These are phyloP conservation scores for Byasa hedistus DNA, from an alignment of 2,888 invertebrate genomes.

Conservation along the genomic window DNA sequence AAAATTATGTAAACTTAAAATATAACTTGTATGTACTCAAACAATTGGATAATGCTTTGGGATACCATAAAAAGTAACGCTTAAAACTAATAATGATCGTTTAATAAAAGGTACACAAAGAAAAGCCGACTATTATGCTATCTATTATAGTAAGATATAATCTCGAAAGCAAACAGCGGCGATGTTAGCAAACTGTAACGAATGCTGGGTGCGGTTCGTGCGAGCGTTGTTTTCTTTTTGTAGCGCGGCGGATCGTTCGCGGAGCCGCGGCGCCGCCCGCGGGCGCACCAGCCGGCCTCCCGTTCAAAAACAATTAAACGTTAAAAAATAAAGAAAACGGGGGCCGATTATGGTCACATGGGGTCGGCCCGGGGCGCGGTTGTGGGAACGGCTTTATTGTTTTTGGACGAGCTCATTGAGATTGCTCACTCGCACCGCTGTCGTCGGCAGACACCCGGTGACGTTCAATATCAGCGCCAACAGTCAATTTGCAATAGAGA, in stretches of 20 bases:
- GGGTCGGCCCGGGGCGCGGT: constrained; percentile 60
- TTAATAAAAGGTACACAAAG: constrained; percentile 3
- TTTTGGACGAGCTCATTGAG: constrained; percentile 52
- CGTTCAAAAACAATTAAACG: constrained; percentile 70
- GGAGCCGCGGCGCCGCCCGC: constrained; percentile 50
- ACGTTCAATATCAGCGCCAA: constrained; percentile 31
- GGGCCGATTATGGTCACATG: constrained; percentile 39
- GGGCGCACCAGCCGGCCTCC: constrained; percentile 66
- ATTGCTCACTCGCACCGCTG: constrained; percentile 51
- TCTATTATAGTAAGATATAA: constrained; percentile 30
- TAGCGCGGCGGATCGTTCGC: constrained; percentile 51
- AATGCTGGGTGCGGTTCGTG: constrained; percentile 10
- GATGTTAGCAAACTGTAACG: constrained; percentile 26
- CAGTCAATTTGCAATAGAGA: constrained; percentile 44
- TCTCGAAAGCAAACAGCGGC: constrained; percentile 31
- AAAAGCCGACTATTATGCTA: constrained; percentile 2
- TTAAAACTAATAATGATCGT: too few relatives aligned
- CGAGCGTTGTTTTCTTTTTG: constrained; percentile 37
- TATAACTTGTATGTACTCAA: too few relatives aligned
- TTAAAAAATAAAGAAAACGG: constrained; percentile 54
- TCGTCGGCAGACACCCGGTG: constrained; percentile 31
- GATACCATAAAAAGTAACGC: too few relatives aligned
- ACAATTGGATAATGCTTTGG: too few relatives aligned
- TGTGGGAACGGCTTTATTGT: constrained; percentile 67
- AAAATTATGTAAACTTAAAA: too few relatives aligned